Evolutionary conservation across 1,140 invertebrate genomes (phyloP), one percentile per base, ranked within the genome.

Genomic region (Choristoneura fumiferana): DNA sequence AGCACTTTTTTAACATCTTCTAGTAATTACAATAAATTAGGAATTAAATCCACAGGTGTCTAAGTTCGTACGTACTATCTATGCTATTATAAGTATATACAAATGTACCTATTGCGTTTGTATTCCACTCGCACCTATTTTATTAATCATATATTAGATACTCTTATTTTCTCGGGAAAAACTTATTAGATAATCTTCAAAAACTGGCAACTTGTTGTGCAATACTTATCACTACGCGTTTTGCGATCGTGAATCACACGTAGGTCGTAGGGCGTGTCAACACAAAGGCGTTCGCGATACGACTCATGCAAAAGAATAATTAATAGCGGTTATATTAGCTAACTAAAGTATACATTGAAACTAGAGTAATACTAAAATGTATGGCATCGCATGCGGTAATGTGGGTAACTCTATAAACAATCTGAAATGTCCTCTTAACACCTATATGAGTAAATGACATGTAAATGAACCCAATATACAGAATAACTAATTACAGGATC

Each of bases 321-420:
- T 12, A 29, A 43, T 29, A 49, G 4, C 43, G 12, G 18, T 12
- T 49, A 29, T 49, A 18, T 22, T n/a, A 45, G 13, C 43, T 29
- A 22, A 49, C 14, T n/a, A 49, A 49, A 49, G 8, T 29, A 49
- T 53, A 60, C 49, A 59, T 56, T 60, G 40, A 59, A 60, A 60
- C 22, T 36, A 34, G 35, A 40, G 38, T 81, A 82, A 81, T 81
- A 84, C 76, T 81, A 74, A n/a, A n/a, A 65, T 75, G 57, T 87
- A 87, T 87, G 84, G 84, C 84, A 87, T 84, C 84, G 69, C 71
- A 70, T 74, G 64, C 65, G 63, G 71, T 76, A 68, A 78, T 73
- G 60, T 75, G 75, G 84, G 84, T 87, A 87, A 87, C 84, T 87
- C 72, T 78, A 74, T 69, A 71, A 71, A 58, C 43, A 66, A 61